Conservation (phyloP, 2,797 vertebrate species). For the Linurgus olivaceus region DNA sequence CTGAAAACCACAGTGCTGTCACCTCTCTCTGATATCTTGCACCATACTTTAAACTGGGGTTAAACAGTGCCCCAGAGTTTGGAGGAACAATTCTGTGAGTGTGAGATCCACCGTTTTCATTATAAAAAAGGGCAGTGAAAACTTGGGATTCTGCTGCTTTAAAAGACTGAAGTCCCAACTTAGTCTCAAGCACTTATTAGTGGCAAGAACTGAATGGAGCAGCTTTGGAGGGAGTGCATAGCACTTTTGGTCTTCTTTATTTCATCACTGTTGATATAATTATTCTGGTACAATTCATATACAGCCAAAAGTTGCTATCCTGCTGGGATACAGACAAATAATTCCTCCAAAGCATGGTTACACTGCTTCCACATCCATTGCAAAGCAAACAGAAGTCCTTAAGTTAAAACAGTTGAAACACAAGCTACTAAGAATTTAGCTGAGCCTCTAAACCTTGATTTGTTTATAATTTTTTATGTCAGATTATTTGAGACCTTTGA, state of each 20-base stretch:
- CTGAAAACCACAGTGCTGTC: neutral
- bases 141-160: neutral
- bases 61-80: neutral
- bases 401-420: neutral
- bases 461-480: neutral
- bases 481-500: neutral
- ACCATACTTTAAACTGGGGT: neutral
- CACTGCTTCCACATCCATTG: neutral
- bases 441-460: neutral
- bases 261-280: neutral
- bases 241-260: neutral
- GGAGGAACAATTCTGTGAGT: neutral
- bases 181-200: neutral
- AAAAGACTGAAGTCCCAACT: neutral
- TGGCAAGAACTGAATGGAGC: neutral
- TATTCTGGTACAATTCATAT: neutral
- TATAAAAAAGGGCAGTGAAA: neutral
- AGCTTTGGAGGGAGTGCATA: neutral
- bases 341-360: neutral
- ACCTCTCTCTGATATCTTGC: neutral
- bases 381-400: neutral
- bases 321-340: neutral
- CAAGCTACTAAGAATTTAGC: neutral
- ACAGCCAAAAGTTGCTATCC: neutral
- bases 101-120: neutral